phyloP scores from a whole-genome alignment of 2,797 vertebrate genomes.

The Hoplostethus atlanticus region DNA sequence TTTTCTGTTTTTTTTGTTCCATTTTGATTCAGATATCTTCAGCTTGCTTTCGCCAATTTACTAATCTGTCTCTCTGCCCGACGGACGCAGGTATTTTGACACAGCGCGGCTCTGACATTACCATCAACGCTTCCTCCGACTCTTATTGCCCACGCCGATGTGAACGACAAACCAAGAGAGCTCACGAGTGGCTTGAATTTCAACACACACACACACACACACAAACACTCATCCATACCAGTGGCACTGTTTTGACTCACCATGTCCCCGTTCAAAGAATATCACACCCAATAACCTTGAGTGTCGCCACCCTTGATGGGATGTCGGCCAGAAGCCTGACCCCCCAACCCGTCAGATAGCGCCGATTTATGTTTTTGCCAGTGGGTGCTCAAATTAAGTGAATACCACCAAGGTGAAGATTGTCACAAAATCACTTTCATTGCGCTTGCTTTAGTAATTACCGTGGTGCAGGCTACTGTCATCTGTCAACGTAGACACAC shows the following conservation, averaged over 20 bases:
- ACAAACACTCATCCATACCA: neutral
- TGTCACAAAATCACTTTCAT: too few relatives aligned
- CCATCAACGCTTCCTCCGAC: slow-evolving; percentile 53
- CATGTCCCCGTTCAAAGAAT: neutral
- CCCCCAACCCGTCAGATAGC: neutral
- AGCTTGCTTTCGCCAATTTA: slow-evolving; percentile 27
- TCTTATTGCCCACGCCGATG: slow-evolving; percentile 12
- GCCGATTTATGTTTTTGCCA: too few relatives aligned
- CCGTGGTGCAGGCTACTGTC: too few relatives aligned
- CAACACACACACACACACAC: slow-evolving; percentile 1
- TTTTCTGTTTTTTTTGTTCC: too few relatives aligned
- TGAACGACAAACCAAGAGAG: slow-evolving; percentile 40
- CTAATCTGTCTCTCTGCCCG: slow-evolving; percentile 38
- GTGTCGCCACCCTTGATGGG: slow-evolving; percentile 1
- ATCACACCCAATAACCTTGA: slow-evolving; percentile 3
- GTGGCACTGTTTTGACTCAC: neutral
- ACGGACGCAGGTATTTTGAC: slow-evolving; percentile 39
- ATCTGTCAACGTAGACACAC: too few relatives aligned
- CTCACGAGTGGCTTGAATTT: slow-evolving; percentile 28
- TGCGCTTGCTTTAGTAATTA: too few relatives aligned
- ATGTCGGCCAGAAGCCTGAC: slow-evolving; percentile 8
- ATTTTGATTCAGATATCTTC: slow-evolving; percentile 30
- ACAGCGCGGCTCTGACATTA: slow-evolving; percentile 41
- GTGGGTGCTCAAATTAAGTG: too few relatives aligned
- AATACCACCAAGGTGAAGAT: too few relatives aligned